phyloP scores from a whole-genome alignment of 2,888 invertebrate species.

The Andrena camellia region DNA sequence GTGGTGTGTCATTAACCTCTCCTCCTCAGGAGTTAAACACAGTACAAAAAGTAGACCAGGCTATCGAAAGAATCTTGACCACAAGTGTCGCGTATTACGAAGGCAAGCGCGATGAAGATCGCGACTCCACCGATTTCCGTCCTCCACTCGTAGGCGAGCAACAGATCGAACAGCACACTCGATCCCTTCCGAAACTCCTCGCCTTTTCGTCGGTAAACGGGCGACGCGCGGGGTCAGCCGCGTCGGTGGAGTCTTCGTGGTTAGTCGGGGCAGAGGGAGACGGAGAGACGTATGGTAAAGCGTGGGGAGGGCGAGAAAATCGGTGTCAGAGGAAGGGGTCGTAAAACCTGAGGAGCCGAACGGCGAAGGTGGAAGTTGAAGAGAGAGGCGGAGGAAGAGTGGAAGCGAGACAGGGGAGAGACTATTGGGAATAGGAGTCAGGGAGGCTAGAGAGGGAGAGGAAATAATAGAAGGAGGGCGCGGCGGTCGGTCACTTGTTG shows the following conservation, averaged over 20 bases:
- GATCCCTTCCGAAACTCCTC: slow-evolving; percentile 14
- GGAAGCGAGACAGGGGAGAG: slow-evolving; percentile 40
- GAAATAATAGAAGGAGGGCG: slow-evolving; percentile 79
- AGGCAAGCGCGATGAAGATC: neutral
- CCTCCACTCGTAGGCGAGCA: neutral
- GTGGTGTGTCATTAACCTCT: neutral
- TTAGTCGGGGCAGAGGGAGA: neutral
- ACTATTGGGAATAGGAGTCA: slow-evolving; percentile 55
- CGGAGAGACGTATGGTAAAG: slow-evolving; percentile 3
- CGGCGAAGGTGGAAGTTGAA: slow-evolving; percentile 39
- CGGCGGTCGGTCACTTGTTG: slow-evolving; percentile 82
- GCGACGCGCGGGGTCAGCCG: slow-evolving; percentile 7
- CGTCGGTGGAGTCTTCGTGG: neutral
- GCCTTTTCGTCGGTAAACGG: slow-evolving; percentile 32
- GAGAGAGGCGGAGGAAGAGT: slow-evolving; percentile 51
- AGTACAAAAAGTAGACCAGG: neutral
- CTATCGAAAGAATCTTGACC: neutral
- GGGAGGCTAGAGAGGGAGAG: slow-evolving; percentile 52
- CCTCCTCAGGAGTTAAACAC: neutral
- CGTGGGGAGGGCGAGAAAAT: slow-evolving; percentile 22
- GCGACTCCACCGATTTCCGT: neutral
- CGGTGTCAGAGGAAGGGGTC: slow-evolving; percentile 34
- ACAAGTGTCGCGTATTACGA: neutral
- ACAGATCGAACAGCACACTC: neutral
- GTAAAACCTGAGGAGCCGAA: slow-evolving; percentile 27